Conservation (phyloP, 2,888 invertebrate species). For the Axea sp. region DNA sequence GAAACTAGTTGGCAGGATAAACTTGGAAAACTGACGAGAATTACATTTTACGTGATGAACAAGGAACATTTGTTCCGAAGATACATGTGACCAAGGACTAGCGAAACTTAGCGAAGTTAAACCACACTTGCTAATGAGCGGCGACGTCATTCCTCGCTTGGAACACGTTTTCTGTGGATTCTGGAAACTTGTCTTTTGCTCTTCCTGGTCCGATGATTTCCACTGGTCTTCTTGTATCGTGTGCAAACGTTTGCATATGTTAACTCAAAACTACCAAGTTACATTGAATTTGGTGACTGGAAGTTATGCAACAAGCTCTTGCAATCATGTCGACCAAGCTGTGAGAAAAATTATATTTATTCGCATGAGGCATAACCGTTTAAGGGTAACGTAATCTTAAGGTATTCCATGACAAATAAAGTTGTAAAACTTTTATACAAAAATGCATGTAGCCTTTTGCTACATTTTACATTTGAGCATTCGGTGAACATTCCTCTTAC, state of each 20-base stretch:
- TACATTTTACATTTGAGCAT: no score
- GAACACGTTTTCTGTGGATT: slow-evolving; percentile 60
- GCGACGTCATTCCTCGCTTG: slow-evolving; percentile 61
- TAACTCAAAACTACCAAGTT: slow-evolving; percentile 44
- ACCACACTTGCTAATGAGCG: slow-evolving; percentile 75
- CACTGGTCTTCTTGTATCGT: slow-evolving; percentile 61
- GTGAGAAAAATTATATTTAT: slow-evolving; percentile 1
- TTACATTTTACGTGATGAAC: slow-evolving; percentile 50
- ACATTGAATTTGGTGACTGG: slow-evolving; percentile 55
- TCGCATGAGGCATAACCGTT: no score
- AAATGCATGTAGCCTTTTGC: no score
- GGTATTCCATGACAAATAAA: no score
- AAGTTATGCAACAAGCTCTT: slow-evolving; percentile 47
- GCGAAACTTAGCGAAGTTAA: slow-evolving; percentile 72
- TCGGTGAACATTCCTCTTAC: no score
- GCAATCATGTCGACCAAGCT: slow-evolving; percentile 34
- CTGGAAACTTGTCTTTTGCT: slow-evolving; percentile 60
- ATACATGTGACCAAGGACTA: slow-evolving; percentile 50
- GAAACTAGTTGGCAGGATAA: slow-evolving; percentile 2
- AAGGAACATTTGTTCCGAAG: slow-evolving; percentile 41
- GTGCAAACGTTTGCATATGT: slow-evolving; percentile 56
- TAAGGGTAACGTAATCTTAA: no score
- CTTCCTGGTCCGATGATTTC: slow-evolving; percentile 64
- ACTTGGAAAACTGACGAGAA: slow-evolving; percentile 38
- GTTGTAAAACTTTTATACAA: no score